phyloP scores from a whole-genome alignment of 2,113 vertebrate genomes.

The Rhinoderma darwinii region DNA sequence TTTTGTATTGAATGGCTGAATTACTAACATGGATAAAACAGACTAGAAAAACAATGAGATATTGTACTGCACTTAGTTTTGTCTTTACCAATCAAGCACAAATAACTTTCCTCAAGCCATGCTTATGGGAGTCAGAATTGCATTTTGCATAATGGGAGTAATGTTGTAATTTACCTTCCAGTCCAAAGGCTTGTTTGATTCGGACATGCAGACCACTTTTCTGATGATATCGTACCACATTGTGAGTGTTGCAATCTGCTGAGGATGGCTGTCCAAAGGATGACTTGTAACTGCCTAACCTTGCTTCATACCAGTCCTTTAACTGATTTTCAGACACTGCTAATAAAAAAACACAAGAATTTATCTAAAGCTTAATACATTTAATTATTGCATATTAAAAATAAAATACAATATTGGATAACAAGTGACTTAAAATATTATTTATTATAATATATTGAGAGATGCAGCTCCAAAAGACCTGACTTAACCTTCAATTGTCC shows the following conservation, averaged over 20 bases:
- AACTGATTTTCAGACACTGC: slow-evolving; percentile 54
- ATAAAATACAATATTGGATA: too few species aligned
- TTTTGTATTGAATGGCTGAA: too few species aligned
- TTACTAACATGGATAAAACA: too few species aligned
- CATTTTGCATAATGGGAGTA: neutral
- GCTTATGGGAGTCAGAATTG: too few species aligned
- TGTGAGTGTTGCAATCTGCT: slow-evolving; percentile 41
- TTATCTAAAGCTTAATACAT: neutral
- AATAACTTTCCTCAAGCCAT: too few species aligned
- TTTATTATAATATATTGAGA: too few species aligned
- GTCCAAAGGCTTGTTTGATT: slow-evolving; percentile 66
- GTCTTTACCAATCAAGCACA: too few species aligned
- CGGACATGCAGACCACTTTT: slow-evolving; percentile 55
- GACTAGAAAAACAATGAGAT: too few species aligned
- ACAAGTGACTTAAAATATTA: too few species aligned
- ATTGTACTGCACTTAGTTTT: too few species aligned
- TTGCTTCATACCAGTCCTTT: slow-evolving; percentile 55
- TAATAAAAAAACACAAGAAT: neutral
- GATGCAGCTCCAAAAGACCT: too few species aligned
- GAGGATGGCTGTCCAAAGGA: slow-evolving; percentile 1
- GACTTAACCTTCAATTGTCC: too few species aligned
- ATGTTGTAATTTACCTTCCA: slow-evolving; percentile 63
- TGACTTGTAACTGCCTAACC: slow-evolving; percentile 36
- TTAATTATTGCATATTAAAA: neutral
- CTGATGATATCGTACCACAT: slow-evolving; percentile 51